phyloP scores from a whole-genome alignment of 2,888 invertebrate species.

The Drosophila kokeensis region DNA sequence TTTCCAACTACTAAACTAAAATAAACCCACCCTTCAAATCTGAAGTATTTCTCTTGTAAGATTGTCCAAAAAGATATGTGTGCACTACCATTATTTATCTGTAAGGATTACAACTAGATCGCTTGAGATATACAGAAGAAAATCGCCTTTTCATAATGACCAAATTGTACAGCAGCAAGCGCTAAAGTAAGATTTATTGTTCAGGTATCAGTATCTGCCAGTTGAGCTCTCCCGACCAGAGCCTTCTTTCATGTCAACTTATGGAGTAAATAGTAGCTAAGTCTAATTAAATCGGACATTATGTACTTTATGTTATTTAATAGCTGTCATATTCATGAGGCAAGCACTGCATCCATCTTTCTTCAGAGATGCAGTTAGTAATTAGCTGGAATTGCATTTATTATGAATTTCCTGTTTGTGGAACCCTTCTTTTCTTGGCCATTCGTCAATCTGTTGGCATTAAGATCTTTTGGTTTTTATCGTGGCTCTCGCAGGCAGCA shows the following conservation, averaged over 20 bases:
- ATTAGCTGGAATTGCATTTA: conserved; percentile 20
- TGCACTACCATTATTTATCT: too few relatives aligned
- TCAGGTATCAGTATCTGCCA: neutral
- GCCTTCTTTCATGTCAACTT: neutral
- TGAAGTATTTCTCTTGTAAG: too few relatives aligned
- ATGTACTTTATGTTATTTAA: neutral
- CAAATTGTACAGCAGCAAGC: too few relatives aligned
- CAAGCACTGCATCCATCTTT: neutral
- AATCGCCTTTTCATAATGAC: too few relatives aligned
- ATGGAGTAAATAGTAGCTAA: neutral
- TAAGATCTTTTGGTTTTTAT: conserved; percentile 25
- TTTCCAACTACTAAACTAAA: neutral
- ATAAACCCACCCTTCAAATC: neutral
- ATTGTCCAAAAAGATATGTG: too few relatives aligned
- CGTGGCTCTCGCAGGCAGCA: conserved; percentile 16
- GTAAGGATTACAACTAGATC: too few relatives aligned
- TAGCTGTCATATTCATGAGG: neutral
- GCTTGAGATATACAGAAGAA: too few relatives aligned
- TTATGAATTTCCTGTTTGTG: conserved; percentile 27
- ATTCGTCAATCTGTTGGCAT: conserved; percentile 33
- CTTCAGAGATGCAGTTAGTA: neutral
- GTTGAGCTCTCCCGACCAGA: neutral
- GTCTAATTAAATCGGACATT: neutral
- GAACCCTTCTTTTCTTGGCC: conserved; percentile 20
- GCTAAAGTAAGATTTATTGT: neutral